phyloP scores from a whole-genome alignment of 1,140 invertebrate species.

The Ephestia elutella region DNA sequence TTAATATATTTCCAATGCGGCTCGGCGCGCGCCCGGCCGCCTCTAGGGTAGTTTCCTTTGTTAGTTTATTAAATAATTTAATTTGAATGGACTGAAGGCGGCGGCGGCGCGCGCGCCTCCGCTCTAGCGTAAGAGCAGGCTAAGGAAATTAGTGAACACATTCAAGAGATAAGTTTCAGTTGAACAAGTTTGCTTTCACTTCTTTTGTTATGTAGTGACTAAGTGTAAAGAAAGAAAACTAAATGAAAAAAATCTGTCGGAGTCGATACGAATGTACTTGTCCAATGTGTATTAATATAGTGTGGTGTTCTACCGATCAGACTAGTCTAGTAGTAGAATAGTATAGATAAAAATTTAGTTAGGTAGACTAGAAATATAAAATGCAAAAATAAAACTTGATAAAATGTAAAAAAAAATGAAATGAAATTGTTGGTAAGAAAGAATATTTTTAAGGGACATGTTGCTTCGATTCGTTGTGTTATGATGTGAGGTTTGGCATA shows the following conservation, averaged over 20 bases:
- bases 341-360: constrained; percentile 72
- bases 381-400: constrained; percentile 68
- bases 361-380: constrained; percentile 72
- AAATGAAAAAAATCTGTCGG: constrained; percentile 61
- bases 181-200: constrained; percentile 71
- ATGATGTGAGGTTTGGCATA: constrained; percentile 72
- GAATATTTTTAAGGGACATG: constrained; percentile 76
- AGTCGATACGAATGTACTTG: constrained; percentile 72
- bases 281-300: constrained; percentile 75
- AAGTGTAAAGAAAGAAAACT: constrained; percentile 71
- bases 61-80: constrained; percentile 74
- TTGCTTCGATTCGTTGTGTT: constrained; percentile 75
- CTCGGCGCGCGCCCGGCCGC: constrained; percentile 30
- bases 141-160: constrained; percentile 61
- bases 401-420: constrained; percentile 74
- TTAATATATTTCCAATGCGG: constrained; percentile 42
- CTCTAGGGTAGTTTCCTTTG: constrained; percentile 70
- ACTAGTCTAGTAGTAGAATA: constrained; percentile 74
- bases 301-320: constrained; percentile 74
- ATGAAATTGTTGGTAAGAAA: constrained; percentile 75
- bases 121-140: constrained; percentile 38
- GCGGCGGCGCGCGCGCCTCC: constrained; percentile 31
- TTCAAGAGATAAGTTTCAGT: constrained; percentile 67
- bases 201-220: constrained; percentile 72
- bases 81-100: constrained; percentile 70